These are phyloP conservation scores for Patella vulgata DNA, from an alignment of 1,140 invertebrate genomes.

Conservation along the genomic window DNA sequence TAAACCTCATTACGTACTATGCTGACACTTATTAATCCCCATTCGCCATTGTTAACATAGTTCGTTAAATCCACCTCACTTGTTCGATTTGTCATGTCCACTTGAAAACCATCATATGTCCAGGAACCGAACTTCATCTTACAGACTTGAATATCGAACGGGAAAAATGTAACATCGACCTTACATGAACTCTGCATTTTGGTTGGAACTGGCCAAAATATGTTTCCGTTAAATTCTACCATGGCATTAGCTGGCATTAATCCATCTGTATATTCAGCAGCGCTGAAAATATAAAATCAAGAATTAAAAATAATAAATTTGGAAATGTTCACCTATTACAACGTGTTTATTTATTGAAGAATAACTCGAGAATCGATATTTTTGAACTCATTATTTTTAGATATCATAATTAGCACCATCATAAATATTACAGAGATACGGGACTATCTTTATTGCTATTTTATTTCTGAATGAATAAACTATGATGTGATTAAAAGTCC, in stretches of 20 bases:
- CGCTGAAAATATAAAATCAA: conserved; percentile 35
- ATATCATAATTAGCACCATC: no score
- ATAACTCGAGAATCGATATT: no score
- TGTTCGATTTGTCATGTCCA: conserved; percentile 34
- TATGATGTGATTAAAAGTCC: no score
- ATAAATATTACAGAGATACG: no score
- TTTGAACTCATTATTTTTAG: no score
- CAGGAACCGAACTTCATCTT: conserved; percentile 89
- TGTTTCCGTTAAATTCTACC: conserved; percentile 86
- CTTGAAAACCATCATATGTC: conserved; percentile 79
- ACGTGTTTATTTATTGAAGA: no score
- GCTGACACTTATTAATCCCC: conserved; percentile 49
- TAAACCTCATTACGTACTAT: conserved; percentile 49
- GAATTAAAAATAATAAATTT: conserved; percentile 11
- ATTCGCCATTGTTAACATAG: conserved; percentile 60
- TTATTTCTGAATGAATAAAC: no score
- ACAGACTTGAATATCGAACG: conserved; percentile 93
- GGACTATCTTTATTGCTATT: no score
- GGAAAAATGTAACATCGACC: conserved; percentile 71
- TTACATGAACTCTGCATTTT: conserved; percentile 92
- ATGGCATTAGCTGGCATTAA: conserved; percentile 67
- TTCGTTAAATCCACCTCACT: conserved; percentile 55
- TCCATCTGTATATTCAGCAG: conserved; percentile 60
- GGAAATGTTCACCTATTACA: no score
- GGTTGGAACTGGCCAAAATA: conserved; percentile 96